A percentile compares a stretch with the other conserved stretches of the same genome.
Evolutionary conservation across 2,888 invertebrate species (phyloP).

Genomic region (Ischnus inquisitorius): DNA sequence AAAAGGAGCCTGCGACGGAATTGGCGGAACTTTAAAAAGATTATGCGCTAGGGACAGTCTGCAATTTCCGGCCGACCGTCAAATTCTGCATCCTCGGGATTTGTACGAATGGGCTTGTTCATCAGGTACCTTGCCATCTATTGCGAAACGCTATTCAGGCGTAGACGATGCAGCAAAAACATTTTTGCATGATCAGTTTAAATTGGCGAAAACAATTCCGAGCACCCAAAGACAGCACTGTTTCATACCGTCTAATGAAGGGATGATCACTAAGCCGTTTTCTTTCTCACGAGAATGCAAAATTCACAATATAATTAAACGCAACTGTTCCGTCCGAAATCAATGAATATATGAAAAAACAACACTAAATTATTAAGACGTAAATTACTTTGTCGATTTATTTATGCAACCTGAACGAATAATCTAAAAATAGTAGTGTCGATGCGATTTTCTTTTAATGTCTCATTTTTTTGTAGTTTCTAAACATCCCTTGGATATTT

Average conservation of each 20-base stretch:
- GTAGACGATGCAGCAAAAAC: slow-evolving; percentile 40
- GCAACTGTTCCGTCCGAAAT: background rate
- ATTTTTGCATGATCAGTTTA: background rate
- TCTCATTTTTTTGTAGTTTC: background rate
- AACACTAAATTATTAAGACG: background rate
- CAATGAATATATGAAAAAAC: background rate
- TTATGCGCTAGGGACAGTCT: background rate
- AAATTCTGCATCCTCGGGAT: background rate
- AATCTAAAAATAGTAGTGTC: background rate
- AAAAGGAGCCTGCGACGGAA: slow-evolving; percentile 13
- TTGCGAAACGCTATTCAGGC: slow-evolving; percentile 17
- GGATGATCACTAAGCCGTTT: slow-evolving; percentile 21
- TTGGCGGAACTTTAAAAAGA: background rate
- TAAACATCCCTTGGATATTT: background rate
- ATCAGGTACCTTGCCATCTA: too few species aligned
- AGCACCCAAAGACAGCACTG: slow-evolving; percentile 26
- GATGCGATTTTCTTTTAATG: background rate
- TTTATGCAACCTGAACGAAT: background rate
- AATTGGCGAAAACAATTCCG: slow-evolving; percentile 19
- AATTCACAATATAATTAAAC: slow-evolving; percentile 17
- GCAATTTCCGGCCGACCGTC: background rate
- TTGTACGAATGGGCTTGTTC: background rate
- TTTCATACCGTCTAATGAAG: slow-evolving; percentile 18
- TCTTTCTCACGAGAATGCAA: background rate
- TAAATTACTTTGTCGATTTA: background rate